These are phyloP conservation scores for Stegodyphus mimosarum DNA, from an alignment of 1,140 invertebrate genomes.

Conservation along the genomic window DNA sequence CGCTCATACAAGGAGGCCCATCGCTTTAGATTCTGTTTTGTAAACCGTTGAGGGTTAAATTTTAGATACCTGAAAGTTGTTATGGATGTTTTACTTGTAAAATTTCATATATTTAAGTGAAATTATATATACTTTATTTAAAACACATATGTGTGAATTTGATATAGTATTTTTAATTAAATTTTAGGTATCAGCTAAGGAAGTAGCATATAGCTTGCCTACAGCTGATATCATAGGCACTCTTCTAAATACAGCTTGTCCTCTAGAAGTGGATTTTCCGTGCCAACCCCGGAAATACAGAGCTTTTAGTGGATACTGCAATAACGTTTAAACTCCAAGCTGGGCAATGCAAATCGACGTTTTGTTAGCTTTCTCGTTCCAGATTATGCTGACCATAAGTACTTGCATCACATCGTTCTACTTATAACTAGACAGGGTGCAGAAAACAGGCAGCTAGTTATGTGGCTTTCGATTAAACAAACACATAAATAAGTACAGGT, in stretches of 20 bases:
- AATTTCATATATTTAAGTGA: too few species aligned
- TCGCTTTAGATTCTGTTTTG: too few species aligned
- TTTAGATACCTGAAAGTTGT: too few species aligned
- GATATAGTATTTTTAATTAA: background rate
- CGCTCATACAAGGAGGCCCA: too few species aligned
- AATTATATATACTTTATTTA: too few species aligned
- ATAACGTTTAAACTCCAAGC: constrained; percentile 89
- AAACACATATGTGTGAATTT: too few species aligned
- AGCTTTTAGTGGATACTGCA: constrained; percentile 90
- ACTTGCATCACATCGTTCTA: background rate
- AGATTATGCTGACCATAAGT: constrained; percentile 83
- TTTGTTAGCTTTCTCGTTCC: constrained; percentile 81
- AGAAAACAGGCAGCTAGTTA: too few species aligned
- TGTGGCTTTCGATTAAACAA: too few species aligned
- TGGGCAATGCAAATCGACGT: constrained; percentile 84
- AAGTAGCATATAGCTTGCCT: constrained; percentile 71
- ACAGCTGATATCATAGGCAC: constrained; percentile 70
- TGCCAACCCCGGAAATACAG: constrained; percentile 74
- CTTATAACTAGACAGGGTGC: too few species aligned
- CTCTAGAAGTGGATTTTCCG: constrained; percentile 70
- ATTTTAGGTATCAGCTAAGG: constrained; percentile 68
- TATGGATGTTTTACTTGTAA: too few species aligned
- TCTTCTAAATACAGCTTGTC: constrained; percentile 68
- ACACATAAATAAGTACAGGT: too few species aligned
- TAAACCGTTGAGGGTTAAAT: too few species aligned